These are phyloP conservation scores for Hylaeus anthracinus DNA, from an alignment of 1,140 invertebrate genomes.

Conservation along the genomic window DNA sequence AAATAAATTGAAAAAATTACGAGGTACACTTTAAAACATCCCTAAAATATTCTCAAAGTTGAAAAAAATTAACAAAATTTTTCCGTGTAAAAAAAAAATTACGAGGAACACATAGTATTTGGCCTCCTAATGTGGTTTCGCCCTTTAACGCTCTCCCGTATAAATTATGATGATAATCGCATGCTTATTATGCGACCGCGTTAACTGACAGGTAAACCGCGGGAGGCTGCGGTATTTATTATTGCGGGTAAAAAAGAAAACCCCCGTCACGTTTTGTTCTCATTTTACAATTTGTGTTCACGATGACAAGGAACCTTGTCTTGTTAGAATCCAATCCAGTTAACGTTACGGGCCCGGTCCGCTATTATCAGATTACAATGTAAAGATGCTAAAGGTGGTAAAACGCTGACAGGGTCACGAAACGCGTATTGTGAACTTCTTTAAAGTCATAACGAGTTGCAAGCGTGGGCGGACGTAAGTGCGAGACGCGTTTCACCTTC, in stretches of 20 bases:
- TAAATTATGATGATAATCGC: no score
- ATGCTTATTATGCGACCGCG: no score
- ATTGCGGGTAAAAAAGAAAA: not conserved
- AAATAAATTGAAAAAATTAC: no score
- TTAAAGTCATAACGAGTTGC: conserved; percentile 72
- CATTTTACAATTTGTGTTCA: conserved; percentile 6
- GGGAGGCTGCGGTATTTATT: not conserved
- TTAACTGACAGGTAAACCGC: not conserved
- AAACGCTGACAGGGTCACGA: conserved; percentile 74
- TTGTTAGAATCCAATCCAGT: conserved; percentile 58
- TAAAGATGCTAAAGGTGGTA: conserved; percentile 74
- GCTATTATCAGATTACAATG: conserved; percentile 76
- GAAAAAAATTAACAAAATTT: no score
- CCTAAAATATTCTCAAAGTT: no score
- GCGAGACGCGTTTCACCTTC: conserved; percentile 63
- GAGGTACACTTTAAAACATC: no score
- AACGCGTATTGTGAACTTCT: conserved; percentile 59
- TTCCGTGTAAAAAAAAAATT: no score
- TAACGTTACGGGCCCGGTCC: conserved; percentile 69
- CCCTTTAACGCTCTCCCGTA: not conserved
- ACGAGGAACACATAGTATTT: no score
- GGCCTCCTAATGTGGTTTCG: no score
- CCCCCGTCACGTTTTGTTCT: no score
- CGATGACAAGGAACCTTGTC: conserved; percentile 29
- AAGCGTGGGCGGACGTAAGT: conserved; percentile 76